These are phyloP conservation scores for Abrostola tripartita DNA, from an alignment of 2,888 invertebrate genomes.

Conservation along the genomic window DNA sequence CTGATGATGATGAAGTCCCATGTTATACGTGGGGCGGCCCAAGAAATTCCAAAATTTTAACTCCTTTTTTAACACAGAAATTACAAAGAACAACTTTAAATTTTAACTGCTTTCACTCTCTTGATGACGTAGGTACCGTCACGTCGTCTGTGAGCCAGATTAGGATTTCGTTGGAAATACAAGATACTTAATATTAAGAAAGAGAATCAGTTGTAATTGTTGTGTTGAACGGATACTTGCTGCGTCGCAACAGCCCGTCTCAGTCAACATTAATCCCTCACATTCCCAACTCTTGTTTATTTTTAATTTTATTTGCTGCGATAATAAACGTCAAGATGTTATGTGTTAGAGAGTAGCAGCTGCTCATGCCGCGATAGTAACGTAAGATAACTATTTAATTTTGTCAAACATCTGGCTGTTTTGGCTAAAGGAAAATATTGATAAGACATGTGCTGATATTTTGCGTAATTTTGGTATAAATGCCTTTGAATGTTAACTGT, in stretches of 20 bases:
- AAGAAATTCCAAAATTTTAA: too few relatives aligned
- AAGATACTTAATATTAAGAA: conserved; percentile 21
- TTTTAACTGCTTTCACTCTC: neutral
- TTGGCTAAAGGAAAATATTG: too few relatives aligned
- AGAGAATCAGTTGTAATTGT: conserved; percentile 59
- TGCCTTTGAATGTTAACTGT: neutral
- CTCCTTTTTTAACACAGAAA: too few relatives aligned
- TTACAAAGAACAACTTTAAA: too few relatives aligned
- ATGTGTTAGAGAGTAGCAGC: conserved; percentile 33
- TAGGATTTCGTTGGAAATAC: conserved; percentile 20
- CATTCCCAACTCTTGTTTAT: conserved; percentile 37
- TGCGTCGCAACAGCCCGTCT: conserved; percentile 20
- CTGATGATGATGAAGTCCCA: too few relatives aligned
- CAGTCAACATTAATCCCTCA: conserved; percentile 37
- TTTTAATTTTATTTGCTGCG: conserved; percentile 45
- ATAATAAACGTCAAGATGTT: conserved; percentile 32
- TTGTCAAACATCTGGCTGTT: too few relatives aligned
- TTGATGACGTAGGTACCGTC: too few relatives aligned
- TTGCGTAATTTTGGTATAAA: neutral
- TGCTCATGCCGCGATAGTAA: conserved; percentile 7
- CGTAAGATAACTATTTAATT: conserved; percentile 12
- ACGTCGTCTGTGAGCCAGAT: too few relatives aligned
- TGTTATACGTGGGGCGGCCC: too few relatives aligned
- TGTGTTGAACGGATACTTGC: conserved; percentile 35
- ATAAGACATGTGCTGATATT: too few relatives aligned